Conservation (phyloP, 2,888 invertebrate genomes). For the Labia minor region DNA sequence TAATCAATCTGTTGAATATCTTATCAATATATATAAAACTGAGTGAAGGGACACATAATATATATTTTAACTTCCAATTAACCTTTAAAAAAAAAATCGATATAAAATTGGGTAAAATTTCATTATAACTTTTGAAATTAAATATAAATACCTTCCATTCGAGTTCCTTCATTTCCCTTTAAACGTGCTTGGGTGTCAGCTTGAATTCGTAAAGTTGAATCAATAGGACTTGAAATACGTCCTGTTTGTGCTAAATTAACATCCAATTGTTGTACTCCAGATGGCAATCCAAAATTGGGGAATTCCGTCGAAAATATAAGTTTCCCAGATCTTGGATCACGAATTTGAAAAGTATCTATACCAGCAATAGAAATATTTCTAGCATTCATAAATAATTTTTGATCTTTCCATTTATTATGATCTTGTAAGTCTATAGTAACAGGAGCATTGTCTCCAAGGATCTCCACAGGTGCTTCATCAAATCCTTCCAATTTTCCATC, state of each 20-base stretch:
- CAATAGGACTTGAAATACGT: slow-evolving; percentile 61
- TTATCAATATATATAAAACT: slow-evolving; percentile 19
- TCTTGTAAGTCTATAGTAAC: slow-evolving; percentile 34
- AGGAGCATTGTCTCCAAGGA: slow-evolving; percentile 36
- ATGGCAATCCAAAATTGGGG: slow-evolving; percentile 59
- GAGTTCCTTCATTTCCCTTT: slow-evolving; percentile 69
- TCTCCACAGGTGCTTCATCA: slow-evolving; percentile 43
- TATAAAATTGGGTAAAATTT: background rate
- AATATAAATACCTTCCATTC: slow-evolving; percentile 45
- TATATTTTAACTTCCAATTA: background rate
- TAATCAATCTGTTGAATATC: slow-evolving; percentile 29
- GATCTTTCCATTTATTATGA: slow-evolving; percentile 33
- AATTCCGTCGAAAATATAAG: slow-evolving; percentile 64
- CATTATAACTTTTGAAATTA: too few relatives aligned
- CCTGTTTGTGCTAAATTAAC: slow-evolving; percentile 59
- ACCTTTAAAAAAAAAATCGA: background rate
- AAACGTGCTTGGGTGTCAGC: slow-evolving; percentile 57
- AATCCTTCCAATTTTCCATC: slow-evolving; percentile 56
- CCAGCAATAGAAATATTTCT: slow-evolving; percentile 50
- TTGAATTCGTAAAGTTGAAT: slow-evolving; percentile 53
- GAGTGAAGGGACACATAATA: background rate
- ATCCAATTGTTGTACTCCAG: slow-evolving; percentile 51
- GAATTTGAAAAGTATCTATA: slow-evolving; percentile 56
- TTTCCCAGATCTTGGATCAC: slow-evolving; percentile 51
- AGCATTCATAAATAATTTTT: slow-evolving; percentile 32